Evolutionary conservation across 1,140 invertebrate genomes (phyloP), one percentile per base, ranked within the genome.

Genomic region (Armadillidium nasatum): DNA sequence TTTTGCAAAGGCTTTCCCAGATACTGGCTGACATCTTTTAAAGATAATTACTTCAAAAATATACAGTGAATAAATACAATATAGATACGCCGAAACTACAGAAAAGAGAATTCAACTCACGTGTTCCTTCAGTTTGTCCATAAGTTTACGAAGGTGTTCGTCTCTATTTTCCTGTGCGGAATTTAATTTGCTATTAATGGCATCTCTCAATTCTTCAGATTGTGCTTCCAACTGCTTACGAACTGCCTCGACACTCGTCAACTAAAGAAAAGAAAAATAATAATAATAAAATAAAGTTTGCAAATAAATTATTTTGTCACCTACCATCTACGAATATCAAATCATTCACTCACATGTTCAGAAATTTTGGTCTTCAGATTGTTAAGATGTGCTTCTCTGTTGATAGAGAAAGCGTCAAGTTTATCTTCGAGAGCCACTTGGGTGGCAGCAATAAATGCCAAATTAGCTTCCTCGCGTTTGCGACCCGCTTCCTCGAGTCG

Each of bases 401-500:
- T 97, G 83, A 92, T 93, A 82, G 90, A 91, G 76, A 92, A 90
- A 76, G 88, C 88, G 83, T 94, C 94, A 91, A 97, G 94, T 86
- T 95, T 96, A 70, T 92, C 89, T 83, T 95, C 92, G 67, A 96
- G 86, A 72, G 92, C 91, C 84, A 94, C 93, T 84, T 93, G 91
- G 23, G 94, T 94, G 79, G 90, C 88, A 77, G 88, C 88, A 72
- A 94, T 94, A 84, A 96, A 96, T 81, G 89, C 89, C 80, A 88
- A 89, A 81, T 91, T 93, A 81, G 94, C 90, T 85, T 95, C 93
- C 84, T 93, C 91, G 81, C 91, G 92, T 85, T 96, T 96, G 78
- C 91, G 91, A 60, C 92, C 90, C n/a, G 92, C 93, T 82, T 95
- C 93, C 83, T 95, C 93, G 77, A 95, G 92, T 85, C 93, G 93